phyloP scores from a whole-genome alignment of 2,113 vertebrate species.

The Haemorhous mexicanus region DNA sequence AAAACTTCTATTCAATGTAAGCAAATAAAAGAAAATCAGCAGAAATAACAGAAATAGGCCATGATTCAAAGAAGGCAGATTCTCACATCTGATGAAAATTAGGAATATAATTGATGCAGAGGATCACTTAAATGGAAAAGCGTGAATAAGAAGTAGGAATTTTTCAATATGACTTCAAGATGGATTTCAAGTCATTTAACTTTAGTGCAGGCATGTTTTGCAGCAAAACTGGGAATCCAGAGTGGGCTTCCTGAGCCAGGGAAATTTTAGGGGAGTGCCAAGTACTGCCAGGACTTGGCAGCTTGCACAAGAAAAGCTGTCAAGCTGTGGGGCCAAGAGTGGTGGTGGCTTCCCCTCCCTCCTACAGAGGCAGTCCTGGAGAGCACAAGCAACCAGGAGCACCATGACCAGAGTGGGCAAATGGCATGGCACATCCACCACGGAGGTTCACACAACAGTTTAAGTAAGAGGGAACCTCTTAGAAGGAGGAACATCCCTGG shows the following conservation, averaged over 20 bases:
- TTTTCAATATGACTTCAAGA: neutral
- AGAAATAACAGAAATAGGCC: neutral
- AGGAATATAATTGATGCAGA: neutral
- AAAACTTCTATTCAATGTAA: neutral
- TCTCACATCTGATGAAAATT: neutral
- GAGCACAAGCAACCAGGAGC: accelerated
- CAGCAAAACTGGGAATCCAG: neutral
- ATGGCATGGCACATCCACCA: neutral
- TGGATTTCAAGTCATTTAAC: neutral
- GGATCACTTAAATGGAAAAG: neutral
- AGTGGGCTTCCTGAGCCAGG: neutral
- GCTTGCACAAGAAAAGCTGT: neutral
- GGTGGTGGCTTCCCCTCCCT: neutral
- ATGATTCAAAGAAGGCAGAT: neutral
- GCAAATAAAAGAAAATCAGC: neutral
- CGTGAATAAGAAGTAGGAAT: neutral
- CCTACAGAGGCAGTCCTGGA: neutral
- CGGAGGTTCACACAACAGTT: neutral
- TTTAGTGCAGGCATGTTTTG: neutral
- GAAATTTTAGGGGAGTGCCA: neutral
- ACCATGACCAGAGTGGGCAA: neutral
- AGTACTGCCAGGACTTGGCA: neutral
- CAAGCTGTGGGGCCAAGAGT: neutral
- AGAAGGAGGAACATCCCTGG: accelerated
- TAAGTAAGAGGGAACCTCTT: neutral